These are phyloP conservation scores for Mirza zaza DNA, from an alignment of 2,113 vertebrate genomes.

Conservation along the genomic window DNA sequence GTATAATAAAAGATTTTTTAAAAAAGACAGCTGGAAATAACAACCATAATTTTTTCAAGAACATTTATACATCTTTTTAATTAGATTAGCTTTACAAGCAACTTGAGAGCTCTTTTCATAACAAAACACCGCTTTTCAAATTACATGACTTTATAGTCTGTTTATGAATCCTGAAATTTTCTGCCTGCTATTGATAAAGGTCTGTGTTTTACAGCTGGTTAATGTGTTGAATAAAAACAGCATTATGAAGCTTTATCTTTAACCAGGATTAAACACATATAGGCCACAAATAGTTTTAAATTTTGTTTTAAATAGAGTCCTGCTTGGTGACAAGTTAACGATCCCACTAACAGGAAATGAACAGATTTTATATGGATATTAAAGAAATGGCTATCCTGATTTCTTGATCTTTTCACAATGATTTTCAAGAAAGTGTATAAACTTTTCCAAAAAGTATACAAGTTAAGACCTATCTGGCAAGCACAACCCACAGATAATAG, in stretches of 20 bases:
- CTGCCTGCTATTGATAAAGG: conserved; percentile 83
- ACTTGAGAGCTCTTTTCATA: conserved; percentile 84
- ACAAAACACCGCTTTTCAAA: conserved; percentile 85
- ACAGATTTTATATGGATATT: conserved; percentile 72
- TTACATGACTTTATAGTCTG: conserved; percentile 84
- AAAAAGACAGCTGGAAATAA: conserved; percentile 76
- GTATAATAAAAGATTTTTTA: background rate
- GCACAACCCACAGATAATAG: conserved; percentile 65
- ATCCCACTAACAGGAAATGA: conserved; percentile 80
- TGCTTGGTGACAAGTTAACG: conserved; percentile 82
- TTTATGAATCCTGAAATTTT: conserved; percentile 83
- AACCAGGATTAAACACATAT: conserved; percentile 84
- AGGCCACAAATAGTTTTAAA: conserved; percentile 83
- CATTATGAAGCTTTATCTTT: conserved; percentile 85
- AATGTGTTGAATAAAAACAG: conserved; percentile 85
- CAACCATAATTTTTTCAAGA: conserved; percentile 79
- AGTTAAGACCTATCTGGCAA: conserved; percentile 79
- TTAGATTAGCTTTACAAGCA: conserved; percentile 90
- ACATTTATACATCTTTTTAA: conserved; percentile 87
- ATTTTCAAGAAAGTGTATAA: conserved; percentile 66
- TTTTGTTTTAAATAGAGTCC: conserved; percentile 81
- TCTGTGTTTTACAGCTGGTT: conserved; percentile 84
- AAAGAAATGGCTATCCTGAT: conserved; percentile 78
- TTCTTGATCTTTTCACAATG: conserved; percentile 77
- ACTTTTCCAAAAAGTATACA: conserved; percentile 72